Conservation (phyloP, 2,797 vertebrate genomes). For the Siniperca obscura region DNA sequence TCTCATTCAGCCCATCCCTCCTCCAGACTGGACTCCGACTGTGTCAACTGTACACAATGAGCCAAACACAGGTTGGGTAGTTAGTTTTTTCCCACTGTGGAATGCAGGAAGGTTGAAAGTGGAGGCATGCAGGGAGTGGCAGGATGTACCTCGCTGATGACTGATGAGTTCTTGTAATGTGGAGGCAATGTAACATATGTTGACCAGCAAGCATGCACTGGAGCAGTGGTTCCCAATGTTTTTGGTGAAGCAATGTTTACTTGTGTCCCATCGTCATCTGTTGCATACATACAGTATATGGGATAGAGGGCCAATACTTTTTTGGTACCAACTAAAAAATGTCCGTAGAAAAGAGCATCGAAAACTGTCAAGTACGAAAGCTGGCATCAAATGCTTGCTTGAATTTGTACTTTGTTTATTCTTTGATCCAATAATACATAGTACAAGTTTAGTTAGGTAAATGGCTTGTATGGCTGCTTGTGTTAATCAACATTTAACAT, state of each 20-base stretch:
- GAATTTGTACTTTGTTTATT: neutral
- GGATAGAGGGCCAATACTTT: neutral
- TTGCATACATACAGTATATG: neutral
- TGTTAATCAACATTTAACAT: neutral
- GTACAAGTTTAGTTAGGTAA: neutral
- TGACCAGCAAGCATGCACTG: neutral
- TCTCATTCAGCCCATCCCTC: slow-evolving; percentile 48
- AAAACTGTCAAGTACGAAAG: neutral
- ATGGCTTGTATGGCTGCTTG: neutral
- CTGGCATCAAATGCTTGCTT: neutral
- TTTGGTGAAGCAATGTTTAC: neutral
- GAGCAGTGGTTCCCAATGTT: neutral
- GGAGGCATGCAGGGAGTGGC: slow-evolving; percentile 52
- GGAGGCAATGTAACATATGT: neutral
- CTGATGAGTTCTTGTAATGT: slow-evolving; percentile 37
- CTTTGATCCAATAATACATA: neutral
- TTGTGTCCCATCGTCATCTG: neutral
- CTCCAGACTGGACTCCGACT: slow-evolving; percentile 56
- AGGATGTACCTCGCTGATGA: slow-evolving; percentile 68
- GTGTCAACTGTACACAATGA: slow-evolving; percentile 52
- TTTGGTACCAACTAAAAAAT: neutral
- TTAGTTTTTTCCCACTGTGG: slow-evolving; percentile 46
- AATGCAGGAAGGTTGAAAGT: slow-evolving; percentile 65
- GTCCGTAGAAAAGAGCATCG: neutral
- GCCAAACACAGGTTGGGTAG: slow-evolving; percentile 52